A percentile compares a stretch with the other conserved stretches of the same genome.
Conservation (phyloP, 1,140 invertebrate genomes). For the Lethocerus indicus region DNA sequence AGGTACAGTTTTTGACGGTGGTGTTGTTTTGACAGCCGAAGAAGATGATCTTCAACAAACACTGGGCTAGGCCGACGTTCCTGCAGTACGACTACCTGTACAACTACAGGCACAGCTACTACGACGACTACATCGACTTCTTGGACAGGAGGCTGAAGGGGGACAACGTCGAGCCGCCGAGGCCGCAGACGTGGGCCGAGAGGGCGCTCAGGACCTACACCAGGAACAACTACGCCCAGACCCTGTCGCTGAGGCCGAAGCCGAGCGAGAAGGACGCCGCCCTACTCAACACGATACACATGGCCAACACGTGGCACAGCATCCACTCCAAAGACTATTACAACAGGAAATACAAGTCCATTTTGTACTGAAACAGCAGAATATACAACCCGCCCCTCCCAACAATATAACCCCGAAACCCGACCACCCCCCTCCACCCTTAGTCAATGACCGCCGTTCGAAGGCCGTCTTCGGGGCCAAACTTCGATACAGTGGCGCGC, state of each 20-base stretch:
- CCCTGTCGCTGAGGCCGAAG: constrained; percentile 6
- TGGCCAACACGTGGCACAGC: constrained; percentile 16
- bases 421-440: too few species aligned
- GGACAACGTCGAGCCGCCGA: constrained; percentile 43
- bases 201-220: constrained; percentile 47
- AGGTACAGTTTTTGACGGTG: too few species aligned
- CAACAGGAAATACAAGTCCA: constrained; percentile 18
- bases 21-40: too few species aligned
- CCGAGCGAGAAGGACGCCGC: constrained; percentile 6
- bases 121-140: constrained; percentile 66
- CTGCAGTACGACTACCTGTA: constrained; percentile 66
- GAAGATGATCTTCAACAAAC: constrained; percentile 18
- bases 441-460: too few species aligned
- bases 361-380: constrained; percentile 18
- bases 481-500: too few species aligned
- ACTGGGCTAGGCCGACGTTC: constrained; percentile 28
- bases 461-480: too few species aligned
- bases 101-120: constrained; percentile 65
- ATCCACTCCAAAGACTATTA: constrained; percentile 19
- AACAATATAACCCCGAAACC: too few species aligned
- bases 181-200: constrained; percentile 66
- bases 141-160: constrained; percentile 55
- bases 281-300: constrained; percentile 14
- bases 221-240: constrained; percentile 2
- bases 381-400: too few species aligned